phyloP scores from a whole-genome alignment of 2,797 vertebrate genomes.

The Pelodytes ibericus region DNA sequence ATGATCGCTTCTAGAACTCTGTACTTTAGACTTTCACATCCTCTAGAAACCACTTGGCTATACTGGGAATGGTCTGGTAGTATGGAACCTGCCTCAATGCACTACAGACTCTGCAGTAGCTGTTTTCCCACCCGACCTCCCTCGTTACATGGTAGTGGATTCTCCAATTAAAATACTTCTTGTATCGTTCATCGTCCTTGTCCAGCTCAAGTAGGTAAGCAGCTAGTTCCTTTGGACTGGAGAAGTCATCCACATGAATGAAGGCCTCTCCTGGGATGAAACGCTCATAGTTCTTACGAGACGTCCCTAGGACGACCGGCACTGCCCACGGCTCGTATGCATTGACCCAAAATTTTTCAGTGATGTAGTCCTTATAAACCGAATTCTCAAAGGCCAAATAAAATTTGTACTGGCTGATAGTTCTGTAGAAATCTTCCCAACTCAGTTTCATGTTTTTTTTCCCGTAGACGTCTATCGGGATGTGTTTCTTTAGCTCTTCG shows the following conservation, averaged over 20 bases:
- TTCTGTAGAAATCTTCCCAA: constrained; percentile 19
- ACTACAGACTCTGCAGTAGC: constrained; percentile 25
- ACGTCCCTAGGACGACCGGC: constrained; percentile 27
- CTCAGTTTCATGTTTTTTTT: constrained; percentile 2
- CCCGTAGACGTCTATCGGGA: constrained; percentile 32
- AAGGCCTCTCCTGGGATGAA: constrained; percentile 32
- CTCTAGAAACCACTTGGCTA: constrained; percentile 33
- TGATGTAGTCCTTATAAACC: constrained; percentile 34
- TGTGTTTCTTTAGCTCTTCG: constrained; percentile 5
- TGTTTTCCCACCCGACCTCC: constrained; percentile 15
- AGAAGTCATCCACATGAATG: constrained; percentile 40
- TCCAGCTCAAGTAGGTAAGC: constrained; percentile 32
- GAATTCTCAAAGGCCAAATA: constrained; percentile 38
- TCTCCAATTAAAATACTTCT: constrained; percentile 40
- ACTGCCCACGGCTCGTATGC: constrained; percentile 22
- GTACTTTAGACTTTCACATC: neutral
- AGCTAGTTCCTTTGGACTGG: constrained; percentile 23
- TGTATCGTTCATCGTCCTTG: constrained; percentile 28
- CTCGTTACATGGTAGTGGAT: constrained; percentile 1
- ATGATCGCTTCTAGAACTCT: too few relatives aligned
- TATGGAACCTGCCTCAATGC: neutral
- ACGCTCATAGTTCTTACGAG: constrained; percentile 35
- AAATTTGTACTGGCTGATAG: constrained; percentile 35
- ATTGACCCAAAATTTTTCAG: constrained; percentile 30
- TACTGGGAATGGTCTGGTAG: constrained; percentile 32